Conservation (phyloP, 2,113 vertebrate genomes). For the Barbus barbus region DNA sequence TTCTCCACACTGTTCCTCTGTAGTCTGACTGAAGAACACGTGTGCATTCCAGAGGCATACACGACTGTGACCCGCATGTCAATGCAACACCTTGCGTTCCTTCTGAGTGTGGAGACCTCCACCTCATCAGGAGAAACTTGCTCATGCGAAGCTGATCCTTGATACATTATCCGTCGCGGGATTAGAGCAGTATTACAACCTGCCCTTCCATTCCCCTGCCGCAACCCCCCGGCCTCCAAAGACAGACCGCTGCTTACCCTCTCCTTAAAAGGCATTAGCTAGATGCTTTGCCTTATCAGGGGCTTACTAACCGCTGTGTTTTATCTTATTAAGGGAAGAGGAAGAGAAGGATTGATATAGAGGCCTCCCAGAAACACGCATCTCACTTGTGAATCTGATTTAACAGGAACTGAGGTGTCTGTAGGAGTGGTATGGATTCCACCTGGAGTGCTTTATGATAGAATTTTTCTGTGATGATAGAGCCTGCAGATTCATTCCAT, state of each 20-base stretch:
- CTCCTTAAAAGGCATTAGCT: slow-evolving; percentile 73
- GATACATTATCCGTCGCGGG: slow-evolving; percentile 69
- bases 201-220: slow-evolving; percentile 59
- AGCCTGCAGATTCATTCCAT: slow-evolving; percentile 64
- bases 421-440: slow-evolving; percentile 26
- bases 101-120: slow-evolving; percentile 62
- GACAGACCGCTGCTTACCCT: slow-evolving; percentile 19
- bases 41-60: slow-evolving; percentile 26
- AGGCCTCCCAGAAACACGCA: slow-evolving; percentile 71
- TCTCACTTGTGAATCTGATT: slow-evolving; percentile 64
- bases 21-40: background rate
- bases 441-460: slow-evolving; percentile 59
- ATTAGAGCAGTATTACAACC: slow-evolving; percentile 67
- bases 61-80: slow-evolving; percentile 53
- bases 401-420: slow-evolving; percentile 44
- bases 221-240: slow-evolving; percentile 51
- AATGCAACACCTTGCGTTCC: slow-evolving; percentile 63
- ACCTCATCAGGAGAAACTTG: slow-evolving; percentile 59
- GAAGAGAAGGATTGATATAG: slow-evolving; percentile 44
- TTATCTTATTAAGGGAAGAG: slow-evolving; percentile 56
- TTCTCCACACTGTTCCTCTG: background rate
- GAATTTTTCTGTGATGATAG: slow-evolving; percentile 58
- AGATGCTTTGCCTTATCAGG: slow-evolving; percentile 57
- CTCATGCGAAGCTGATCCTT: slow-evolving; percentile 68
- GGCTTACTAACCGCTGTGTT: slow-evolving; percentile 54